Evolutionary conservation across 2,113 vertebrate species (phyloP), one percentile per base, ranked within the genome.

Genomic region (Sylvietta virens): DNA sequence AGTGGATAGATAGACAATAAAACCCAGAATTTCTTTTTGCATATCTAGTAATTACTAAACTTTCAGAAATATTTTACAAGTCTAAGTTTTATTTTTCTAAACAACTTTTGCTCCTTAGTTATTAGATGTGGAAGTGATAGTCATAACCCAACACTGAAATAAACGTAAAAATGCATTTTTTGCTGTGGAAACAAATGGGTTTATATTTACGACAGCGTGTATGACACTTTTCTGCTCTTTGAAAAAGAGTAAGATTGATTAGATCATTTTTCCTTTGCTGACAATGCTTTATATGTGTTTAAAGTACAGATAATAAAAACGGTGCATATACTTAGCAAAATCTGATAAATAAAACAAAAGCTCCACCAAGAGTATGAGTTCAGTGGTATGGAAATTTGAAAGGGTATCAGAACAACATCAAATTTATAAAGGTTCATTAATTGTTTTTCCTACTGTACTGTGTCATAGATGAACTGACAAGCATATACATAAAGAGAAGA

Each of bases 271-370:
- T 92, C 20, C 64, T 83, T 48, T 88, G 42, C 76, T 90, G 82
- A 89, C 71, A 97, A 69, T 85, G 23, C 11, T 53, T 88, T 69
- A 71, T 60, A 72, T 86, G 64, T 87, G 65, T 77, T 93, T 96
- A 84, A 93, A 88, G 95, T 71, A 58, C 47, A 85, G 73, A 96
- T 66, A 93, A 88, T 73, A 95, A 82, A 93, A 87, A 20, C 1
- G 3, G 13, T 71, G 44, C 47, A 80, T 95, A 73, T 65, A 50
- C 44, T 61, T 73, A 95, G 16, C 16, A 81, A 79, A 94, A 89
- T 80, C 56, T 70, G 45, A 95, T 94, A 95, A 92, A 97, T 96
- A 95, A 86, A 97, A 95, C 81, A 96, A 97, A 97, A 93, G 85
- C 72, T 95, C 95, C 88, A 96, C 92, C 96, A 97, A 96, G 90